Evolutionary conservation across 2,888 invertebrate species (phyloP), one percentile per base, ranked within the genome.

Genomic region (Xylota sylvarum): DNA sequence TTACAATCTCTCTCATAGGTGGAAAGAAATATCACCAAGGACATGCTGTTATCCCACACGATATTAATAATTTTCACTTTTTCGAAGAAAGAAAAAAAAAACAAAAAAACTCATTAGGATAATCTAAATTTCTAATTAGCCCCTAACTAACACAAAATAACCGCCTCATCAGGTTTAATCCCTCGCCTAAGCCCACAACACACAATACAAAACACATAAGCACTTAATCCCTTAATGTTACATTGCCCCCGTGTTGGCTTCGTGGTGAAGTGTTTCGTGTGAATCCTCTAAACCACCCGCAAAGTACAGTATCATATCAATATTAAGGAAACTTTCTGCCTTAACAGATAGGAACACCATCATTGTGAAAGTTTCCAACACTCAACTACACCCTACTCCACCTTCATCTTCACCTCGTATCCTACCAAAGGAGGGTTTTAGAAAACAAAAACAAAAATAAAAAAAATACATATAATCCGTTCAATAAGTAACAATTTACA

Each of bases 191-290:
- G 62, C 73, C 70, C 19, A 9, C 37, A 40, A 46, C n/a, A 55
- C 10, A 62, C 62, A 74, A 70, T 64, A 50, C 80, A 80, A 64
- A 40, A 30, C 46, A 17, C 70, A 52, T 48, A 85, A 85, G 48
- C 50, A 64, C 70, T 80, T 85, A 85, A 85, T 85, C 80, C 65
- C 80, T 70, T 60, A 65, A 80, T 74, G 70, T 80, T 80, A 80
- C 58, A 85, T 80, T 85, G 84, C 52, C 40, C 43, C 52, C 5
- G 58, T 46, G 64, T 55, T 43, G 46, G 52, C 30, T 4, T 50
- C 7, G 56, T 23, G 56, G n/a, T 35, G 0, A 30, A n/a, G 67
- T 30, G 30, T 40, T 40, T 30, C 9, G 37, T 30, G 27, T 23
- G 40, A 50, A 40, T 55, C 43, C 32, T 35, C 46, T 10, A 35